phyloP scores from a whole-genome alignment of 2,113 vertebrate genomes.

The Morphnarchus princeps region DNA sequence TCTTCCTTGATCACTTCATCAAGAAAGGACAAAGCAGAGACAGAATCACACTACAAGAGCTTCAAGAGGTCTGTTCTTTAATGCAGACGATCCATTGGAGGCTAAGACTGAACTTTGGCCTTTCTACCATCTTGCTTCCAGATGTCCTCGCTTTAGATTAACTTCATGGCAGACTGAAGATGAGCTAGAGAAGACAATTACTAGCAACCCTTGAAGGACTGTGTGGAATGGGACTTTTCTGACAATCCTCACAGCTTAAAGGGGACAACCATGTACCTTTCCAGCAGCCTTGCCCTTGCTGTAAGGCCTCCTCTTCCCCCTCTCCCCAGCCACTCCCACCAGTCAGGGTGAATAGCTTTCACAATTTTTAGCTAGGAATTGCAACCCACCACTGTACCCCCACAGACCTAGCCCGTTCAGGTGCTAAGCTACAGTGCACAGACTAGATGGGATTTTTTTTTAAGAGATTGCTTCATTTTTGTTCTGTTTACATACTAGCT shows the following conservation, averaged over 20 bases:
- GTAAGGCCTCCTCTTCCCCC: background rate
- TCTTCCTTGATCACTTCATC: background rate
- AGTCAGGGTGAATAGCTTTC: background rate
- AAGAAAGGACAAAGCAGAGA: background rate
- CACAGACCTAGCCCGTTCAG: background rate
- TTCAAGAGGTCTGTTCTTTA: background rate
- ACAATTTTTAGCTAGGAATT: background rate
- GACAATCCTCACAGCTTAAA: background rate
- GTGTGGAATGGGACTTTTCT: background rate
- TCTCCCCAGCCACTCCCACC: background rate
- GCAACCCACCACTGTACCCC: background rate
- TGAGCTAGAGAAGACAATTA: background rate
- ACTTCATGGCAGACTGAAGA: background rate
- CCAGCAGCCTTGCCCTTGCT: rapidly evolving
- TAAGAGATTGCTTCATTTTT: rapidly evolving
- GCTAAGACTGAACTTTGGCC: background rate
- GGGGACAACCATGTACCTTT: rapidly evolving
- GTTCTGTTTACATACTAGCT: background rate
- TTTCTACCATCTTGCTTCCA: background rate
- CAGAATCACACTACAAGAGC: background rate
- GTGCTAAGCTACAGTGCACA: background rate
- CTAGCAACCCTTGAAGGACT: background rate
- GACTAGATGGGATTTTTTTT: background rate
- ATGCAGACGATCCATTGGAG: background rate
- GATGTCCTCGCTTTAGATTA: background rate